phyloP scores from a whole-genome alignment of 2,888 invertebrate genomes.

The Parochlus steinenii region DNA sequence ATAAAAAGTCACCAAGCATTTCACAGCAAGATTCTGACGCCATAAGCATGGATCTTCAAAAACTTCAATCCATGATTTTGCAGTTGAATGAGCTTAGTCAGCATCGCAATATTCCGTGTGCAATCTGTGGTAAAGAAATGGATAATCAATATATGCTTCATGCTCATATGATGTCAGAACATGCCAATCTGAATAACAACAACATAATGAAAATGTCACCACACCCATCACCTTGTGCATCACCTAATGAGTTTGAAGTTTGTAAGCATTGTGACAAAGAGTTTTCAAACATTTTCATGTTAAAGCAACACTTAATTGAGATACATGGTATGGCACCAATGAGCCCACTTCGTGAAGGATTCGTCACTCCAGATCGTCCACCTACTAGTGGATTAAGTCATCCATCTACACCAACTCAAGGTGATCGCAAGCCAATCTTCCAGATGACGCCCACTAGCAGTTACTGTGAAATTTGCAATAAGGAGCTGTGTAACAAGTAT shows the following conservation, averaged over 20 bases:
- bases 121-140: slow-evolving; percentile 52
- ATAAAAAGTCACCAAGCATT: slow-evolving; percentile 4
- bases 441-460: slow-evolving; percentile 59
- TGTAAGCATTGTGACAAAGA: slow-evolving; percentile 30
- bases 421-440: slow-evolving; percentile 36
- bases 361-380: slow-evolving; percentile 32
- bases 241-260: slow-evolving; percentile 17
- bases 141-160: slow-evolving; percentile 53
- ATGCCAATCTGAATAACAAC: slow-evolving; percentile 17
- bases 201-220: slow-evolving; percentile 1
- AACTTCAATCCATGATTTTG: slow-evolving; percentile 78
- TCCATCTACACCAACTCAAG: slow-evolving; percentile 16
- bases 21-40: slow-evolving; percentile 34
- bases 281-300: slow-evolving; percentile 49
- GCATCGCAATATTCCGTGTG: slow-evolving; percentile 39
- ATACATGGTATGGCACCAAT: slow-evolving; percentile 37
- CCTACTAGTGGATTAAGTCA: slow-evolving; percentile 18
- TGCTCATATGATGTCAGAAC: slow-evolving; percentile 28
- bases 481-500: slow-evolving; percentile 98
- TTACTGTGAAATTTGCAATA: slow-evolving; percentile 95
- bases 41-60: slow-evolving; percentile 72
- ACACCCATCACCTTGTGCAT: slow-evolving; percentile 10
- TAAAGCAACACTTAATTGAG: slow-evolving; percentile 52
- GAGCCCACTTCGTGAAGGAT: slow-evolving; percentile 28
- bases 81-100: slow-evolving; percentile 69